Percentiles rank a stretch among this genome's conserved stretches.
phyloP scores from a whole-genome alignment of 2,888 invertebrate species.

The Lasioglossum villosulum region DNA sequence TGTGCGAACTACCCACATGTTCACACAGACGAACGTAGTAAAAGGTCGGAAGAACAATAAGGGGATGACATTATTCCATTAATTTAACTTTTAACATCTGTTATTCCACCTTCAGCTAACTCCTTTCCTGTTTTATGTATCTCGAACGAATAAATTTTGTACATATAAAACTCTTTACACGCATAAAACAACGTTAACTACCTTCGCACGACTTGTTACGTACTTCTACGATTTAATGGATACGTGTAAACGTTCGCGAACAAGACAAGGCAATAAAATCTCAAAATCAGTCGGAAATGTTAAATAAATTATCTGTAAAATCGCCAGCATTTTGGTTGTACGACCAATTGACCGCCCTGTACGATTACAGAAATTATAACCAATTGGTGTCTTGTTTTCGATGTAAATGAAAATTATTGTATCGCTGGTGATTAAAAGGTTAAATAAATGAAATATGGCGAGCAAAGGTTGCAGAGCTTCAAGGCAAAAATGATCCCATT shows the following conservation, averaged over 20 bases:
- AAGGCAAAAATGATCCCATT: background rate
- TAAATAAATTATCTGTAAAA: background rate
- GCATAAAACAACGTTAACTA: background rate
- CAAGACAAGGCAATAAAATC: background rate
- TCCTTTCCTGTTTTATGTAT: background rate
- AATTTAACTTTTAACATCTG: conserved; percentile 1
- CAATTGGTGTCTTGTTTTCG: no score
- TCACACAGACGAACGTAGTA: background rate
- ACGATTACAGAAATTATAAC: no score
- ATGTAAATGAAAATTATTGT: no score
- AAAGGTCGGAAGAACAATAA: background rate
- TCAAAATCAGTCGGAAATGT: background rate
- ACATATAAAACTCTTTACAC: background rate
- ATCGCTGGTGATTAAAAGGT: no score
- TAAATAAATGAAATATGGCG: no score
- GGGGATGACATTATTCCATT: background rate
- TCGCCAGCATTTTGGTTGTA: no score
- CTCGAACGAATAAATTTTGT: no score
- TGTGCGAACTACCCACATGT: background rate
- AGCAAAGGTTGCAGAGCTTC: background rate
- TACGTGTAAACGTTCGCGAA: background rate
- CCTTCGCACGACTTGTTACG: background rate
- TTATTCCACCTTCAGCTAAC: background rate
- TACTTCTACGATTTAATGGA: background rate
- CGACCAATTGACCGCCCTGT: no score